Conservation (phyloP, 1,140 invertebrate species). For the Drosophila pachea region DNA sequence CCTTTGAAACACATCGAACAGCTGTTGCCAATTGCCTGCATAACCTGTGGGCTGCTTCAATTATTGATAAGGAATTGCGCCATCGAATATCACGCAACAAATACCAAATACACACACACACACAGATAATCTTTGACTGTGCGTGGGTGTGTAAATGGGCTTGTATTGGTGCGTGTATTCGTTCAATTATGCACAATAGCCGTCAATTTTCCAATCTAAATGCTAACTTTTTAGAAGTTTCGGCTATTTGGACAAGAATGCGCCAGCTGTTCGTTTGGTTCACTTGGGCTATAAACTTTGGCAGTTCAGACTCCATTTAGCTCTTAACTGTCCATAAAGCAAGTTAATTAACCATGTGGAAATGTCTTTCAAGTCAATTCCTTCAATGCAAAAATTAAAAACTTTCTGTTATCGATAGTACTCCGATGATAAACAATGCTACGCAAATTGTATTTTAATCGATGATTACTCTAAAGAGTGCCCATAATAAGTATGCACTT, state of each 20-base stretch:
- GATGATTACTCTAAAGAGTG: no score
- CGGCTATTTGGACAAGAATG: constrained; percentile 19
- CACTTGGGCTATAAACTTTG: constrained; percentile 2
- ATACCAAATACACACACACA: constrained; percentile 10
- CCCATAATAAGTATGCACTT: no score
- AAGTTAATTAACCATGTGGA: not conserved
- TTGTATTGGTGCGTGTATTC: constrained; percentile 14
- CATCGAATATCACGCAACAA: constrained; percentile 43
- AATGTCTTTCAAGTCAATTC: not conserved
- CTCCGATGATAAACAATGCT: not conserved
- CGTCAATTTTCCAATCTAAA: constrained; percentile 34
- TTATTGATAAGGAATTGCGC: constrained; percentile 56
- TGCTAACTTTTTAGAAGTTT: constrained; percentile 18
- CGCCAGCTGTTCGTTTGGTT: not conserved
- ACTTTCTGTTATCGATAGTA: not conserved
- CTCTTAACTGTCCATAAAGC: not conserved
- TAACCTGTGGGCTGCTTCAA: constrained; percentile 51
- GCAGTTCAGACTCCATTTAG: not conserved
- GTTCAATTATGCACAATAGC: constrained; percentile 30
- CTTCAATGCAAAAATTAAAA: not conserved
- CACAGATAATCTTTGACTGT: not conserved
- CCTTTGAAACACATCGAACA: constrained; percentile 44
- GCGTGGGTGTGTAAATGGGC: not conserved
- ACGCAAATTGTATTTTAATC: not conserved
- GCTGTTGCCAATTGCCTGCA: constrained; percentile 46